Percentiles rank a stretch among this genome's conserved stretches.
phyloP scores from a whole-genome alignment of 2,888 invertebrate genomes.

The Mythimna vitellina region DNA sequence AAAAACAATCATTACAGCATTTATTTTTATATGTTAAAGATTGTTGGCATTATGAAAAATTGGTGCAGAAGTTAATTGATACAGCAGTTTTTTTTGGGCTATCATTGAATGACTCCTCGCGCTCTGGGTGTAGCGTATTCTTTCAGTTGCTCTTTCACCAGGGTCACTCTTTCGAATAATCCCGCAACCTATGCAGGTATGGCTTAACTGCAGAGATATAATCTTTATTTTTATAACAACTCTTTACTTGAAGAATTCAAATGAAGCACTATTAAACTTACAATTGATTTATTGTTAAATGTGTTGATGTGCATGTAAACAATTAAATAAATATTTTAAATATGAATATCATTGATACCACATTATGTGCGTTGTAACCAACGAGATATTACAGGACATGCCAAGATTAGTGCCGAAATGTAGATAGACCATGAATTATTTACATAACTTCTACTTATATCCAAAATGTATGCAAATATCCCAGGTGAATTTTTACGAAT shows the following conservation, averaged over 20 bases:
- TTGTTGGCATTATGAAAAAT: background rate
- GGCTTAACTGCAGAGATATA: background rate
- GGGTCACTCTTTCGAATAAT: no score
- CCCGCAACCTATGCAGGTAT: no score
- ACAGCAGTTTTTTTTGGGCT: no score
- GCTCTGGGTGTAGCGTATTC: no score
- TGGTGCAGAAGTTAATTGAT: slow-evolving; percentile 9
- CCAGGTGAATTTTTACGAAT: background rate
- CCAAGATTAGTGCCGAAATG: background rate
- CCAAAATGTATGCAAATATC: background rate
- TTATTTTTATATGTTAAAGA: background rate
- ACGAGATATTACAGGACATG: background rate
- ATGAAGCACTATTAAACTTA: background rate
- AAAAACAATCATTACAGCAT: background rate
- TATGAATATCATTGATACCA: background rate
- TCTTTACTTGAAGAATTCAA: background rate
- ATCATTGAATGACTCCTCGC: no score
- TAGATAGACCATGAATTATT: background rate
- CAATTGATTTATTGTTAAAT: background rate
- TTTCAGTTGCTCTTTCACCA: no score
- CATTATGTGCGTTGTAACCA: background rate
- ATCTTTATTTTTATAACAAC: background rate
- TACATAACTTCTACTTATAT: background rate
- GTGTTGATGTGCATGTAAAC: background rate
- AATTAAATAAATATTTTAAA: background rate